Base-by-base conservation (phyloP, 2,113 vertebrate species). In the western clawed frog (Xenopus tropicalis) region DNA sequence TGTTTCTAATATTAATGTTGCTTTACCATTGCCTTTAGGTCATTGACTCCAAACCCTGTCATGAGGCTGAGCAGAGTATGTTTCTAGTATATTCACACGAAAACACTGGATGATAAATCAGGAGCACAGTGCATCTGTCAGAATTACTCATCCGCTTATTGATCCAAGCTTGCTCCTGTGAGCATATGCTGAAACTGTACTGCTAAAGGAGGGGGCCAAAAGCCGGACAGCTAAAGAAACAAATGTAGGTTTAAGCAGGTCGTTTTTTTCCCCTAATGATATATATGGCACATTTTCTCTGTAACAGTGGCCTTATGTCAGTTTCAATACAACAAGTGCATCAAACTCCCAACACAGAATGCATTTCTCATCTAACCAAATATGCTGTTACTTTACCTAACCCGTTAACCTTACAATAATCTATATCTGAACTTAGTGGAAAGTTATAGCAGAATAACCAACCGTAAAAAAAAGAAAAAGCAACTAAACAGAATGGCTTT, bases 361-460 rank as follows among this genome's bases (percentile, higher is more conserved):
- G 61, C 54, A 22, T 37, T 37, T 72, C 71, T 65, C 23, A 65
- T 54, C 71, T 54, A 14, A 16, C 14, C 29, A 19, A 29, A 46
- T 25, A 66, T 37, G 54, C 51, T 42, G 71, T 66, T 73, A 44
- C 62, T 73, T 63, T 51, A 66, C 71, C 66, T 58, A 58, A 73
- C 71, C 66, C 62, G 62, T 58, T 73, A 73, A 73, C 71, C 71
- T 37, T 65, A 56, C 52, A 61, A 56, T 51, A 56, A 43, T 72
- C 25, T 56, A 62, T 51, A 65, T 72, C 44, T 65, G 61, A 72
- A 72, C 43, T 48, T 52, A 72, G 48, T 56, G 48, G 61, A 62
- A n/a, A 72, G 64, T 72, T 72, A 72, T 64, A 43, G 71, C n/a
- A 29, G 29, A 56, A 72, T 72, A 72, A 72, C 29, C 29, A 48